phyloP scores from a whole-genome alignment of 2,888 invertebrate genomes.

The Melinopterus prodromus region DNA sequence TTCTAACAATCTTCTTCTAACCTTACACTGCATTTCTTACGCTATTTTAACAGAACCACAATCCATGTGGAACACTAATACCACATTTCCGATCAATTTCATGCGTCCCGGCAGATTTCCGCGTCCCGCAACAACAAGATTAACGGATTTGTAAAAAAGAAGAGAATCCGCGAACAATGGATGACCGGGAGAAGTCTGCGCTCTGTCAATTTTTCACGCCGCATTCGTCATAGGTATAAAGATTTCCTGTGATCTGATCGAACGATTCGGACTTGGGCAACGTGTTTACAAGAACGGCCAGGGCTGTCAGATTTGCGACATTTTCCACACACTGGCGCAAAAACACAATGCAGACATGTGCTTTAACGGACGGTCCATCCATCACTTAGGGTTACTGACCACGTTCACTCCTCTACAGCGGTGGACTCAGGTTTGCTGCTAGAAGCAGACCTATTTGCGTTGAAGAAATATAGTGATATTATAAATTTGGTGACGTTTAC shows the following conservation, averaged over 20 bases:
- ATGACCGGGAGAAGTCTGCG: slow-evolving; percentile 31
- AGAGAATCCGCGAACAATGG: slow-evolving; percentile 11
- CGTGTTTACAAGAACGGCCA: slow-evolving; percentile 54
- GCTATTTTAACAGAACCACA: not conserved
- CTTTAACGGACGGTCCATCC: slow-evolving; percentile 57
- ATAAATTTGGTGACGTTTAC: no score
- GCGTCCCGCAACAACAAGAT: not conserved
- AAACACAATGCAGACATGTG: slow-evolving; percentile 55
- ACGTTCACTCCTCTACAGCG: slow-evolving; percentile 38
- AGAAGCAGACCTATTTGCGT: not conserved
- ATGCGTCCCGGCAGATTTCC: not conserved
- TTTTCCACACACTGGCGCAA: slow-evolving; percentile 56
- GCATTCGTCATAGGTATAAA: slow-evolving; percentile 34
- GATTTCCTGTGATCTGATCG: slow-evolving; percentile 27
- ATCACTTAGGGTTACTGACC: slow-evolving; percentile 56
- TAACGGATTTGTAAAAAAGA: not conserved
- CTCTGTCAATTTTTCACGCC: slow-evolving; percentile 34
- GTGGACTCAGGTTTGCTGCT: slow-evolving; percentile 24
- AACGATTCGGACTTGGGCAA: slow-evolving; percentile 38
- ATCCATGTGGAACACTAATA: not conserved
- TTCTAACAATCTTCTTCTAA: no score
- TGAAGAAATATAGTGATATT: not conserved
- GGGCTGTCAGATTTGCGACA: slow-evolving; percentile 58
- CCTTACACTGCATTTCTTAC: no score
- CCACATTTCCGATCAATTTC: not conserved